Conservation (phyloP, 2,113 vertebrate species). For the Rhynchomys soricoides region DNA sequence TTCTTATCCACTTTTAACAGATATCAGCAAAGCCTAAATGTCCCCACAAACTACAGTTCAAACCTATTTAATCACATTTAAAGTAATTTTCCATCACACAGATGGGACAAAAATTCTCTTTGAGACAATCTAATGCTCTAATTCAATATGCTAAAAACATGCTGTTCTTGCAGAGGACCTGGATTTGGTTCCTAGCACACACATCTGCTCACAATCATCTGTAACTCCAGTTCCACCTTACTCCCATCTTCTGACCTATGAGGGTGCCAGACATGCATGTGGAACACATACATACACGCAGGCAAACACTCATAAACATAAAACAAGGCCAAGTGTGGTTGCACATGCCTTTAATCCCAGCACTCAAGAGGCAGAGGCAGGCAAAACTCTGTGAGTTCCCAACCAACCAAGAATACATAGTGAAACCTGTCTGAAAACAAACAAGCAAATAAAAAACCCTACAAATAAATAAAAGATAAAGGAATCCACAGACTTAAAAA, state of each 20-base stretch:
- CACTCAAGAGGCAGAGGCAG: not conserved
- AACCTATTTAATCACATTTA: constrained; percentile 44
- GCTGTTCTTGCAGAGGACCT: not conserved
- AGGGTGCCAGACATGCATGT: not conserved
- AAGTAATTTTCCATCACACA: constrained; percentile 6
- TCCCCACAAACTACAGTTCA: constrained; percentile 51
- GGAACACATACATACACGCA: not conserved
- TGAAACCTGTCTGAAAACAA: not conserved
- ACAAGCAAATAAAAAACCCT: not conserved
- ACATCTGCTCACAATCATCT: not conserved
- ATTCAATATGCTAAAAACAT: constrained; percentile 37
- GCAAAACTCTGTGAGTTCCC: not conserved
- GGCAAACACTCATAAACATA: not conserved
- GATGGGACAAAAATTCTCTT: not conserved
- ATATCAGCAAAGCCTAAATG: constrained; percentile 27
- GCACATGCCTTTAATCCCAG: not conserved
- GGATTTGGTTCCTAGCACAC: not conserved
- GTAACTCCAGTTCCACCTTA: not conserved
- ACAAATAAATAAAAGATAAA: no score
- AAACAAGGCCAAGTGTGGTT: not conserved
- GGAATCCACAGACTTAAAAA: not conserved
- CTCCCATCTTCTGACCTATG: not conserved
- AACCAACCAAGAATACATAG: not conserved
- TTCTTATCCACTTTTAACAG: constrained; percentile 33
- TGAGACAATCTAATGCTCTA: constrained; percentile 37